Base-by-base conservation (phyloP, 2,888 invertebrate species). In the Resseliella maxima region DNA sequence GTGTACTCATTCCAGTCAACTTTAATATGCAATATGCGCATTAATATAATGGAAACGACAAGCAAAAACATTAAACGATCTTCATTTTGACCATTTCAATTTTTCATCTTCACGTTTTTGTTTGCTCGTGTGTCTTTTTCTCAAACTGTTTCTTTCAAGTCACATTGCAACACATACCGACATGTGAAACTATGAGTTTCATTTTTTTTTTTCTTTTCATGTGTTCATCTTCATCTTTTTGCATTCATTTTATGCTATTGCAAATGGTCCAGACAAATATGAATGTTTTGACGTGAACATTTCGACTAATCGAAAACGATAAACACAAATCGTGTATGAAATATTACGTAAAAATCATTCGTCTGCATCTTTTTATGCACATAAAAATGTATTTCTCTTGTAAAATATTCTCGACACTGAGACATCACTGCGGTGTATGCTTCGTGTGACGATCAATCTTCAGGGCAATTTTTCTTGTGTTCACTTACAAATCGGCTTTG, bases 301-400 rank as follows among this genome's bases (percentile, higher is more conserved):
- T 72, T 72, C 72, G 72, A 72, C 72, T 72, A 72, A 72, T 72
- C 72, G 72, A 72, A 72, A 72, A 72, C 72, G 72, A 72, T 72
- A 72, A 72, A 31, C 72, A 72, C 72, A 72, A 72, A 72, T 72
- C 72, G 72, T 27, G 72, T 72, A 72, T 72, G 72, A 72, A 72
- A 27, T 21, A 72, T 72, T 72, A 72, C 31, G 72, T 72, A 72
- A 31, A 59, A 72, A 31, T 72, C 72, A 72, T 35, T 72, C 31
- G 31, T 72, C 72, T 59, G 72, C 35, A 35, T 5, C 59, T 59
- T 3, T 59, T 50, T 18, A 1, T 6, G 24, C 59, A 59, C 59
- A 59, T 24, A 24, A 2, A 59, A 2, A 59, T 18, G 10, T 18
- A 3, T 41, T 41, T 50, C 46, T 50, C 59, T 59, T 59, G 59